These are phyloP conservation scores for Crypturellus tataupa DNA, from an alignment of 2,797 vertebrate species.

Conservation along the genomic window DNA sequence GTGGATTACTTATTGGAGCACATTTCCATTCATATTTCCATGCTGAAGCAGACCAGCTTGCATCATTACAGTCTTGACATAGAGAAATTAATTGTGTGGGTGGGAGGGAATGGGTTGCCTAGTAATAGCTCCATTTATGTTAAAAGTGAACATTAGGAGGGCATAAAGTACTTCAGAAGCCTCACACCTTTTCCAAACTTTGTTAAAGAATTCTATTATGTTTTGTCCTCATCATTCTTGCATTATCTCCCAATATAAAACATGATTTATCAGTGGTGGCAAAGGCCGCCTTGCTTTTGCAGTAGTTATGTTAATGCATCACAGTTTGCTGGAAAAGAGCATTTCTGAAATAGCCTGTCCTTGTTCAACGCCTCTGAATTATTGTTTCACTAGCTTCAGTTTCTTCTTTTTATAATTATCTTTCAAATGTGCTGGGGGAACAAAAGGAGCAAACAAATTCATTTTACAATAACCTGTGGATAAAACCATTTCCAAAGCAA, in stretches of 20 bases:
- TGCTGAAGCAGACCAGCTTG: background rate
- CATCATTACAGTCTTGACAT: background rate
- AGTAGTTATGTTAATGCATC: slow-evolving; percentile 1
- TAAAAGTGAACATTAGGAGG: background rate
- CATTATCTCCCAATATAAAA: slow-evolving; percentile 13
- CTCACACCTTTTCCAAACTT: background rate
- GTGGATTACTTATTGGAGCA: background rate
- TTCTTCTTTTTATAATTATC: slow-evolving; percentile 42
- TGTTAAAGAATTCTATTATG: background rate
- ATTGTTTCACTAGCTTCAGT: slow-evolving; percentile 12
- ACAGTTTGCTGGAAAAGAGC: slow-evolving; percentile 7
- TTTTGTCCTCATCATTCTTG: background rate
- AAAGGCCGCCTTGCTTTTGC: slow-evolving; percentile 6
- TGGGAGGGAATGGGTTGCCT: background rate
- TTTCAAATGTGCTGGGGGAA: slow-evolving; percentile 39
- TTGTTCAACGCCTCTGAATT: slow-evolving; percentile 48
- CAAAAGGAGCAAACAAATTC: slow-evolving; percentile 26
- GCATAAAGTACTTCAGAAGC: background rate
- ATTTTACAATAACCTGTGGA: slow-evolving; percentile 61
- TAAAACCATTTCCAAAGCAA: slow-evolving; percentile 48
- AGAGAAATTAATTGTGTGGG: background rate
- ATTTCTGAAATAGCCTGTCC: slow-evolving; percentile 19
- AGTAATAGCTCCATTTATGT: background rate
- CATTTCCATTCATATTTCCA: background rate
- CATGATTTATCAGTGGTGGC: slow-evolving; percentile 11